Evolutionary conservation across 2,113 vertebrate species (phyloP), one percentile per base, ranked within the genome.

Genomic region (Pholis gunnellus): DNA sequence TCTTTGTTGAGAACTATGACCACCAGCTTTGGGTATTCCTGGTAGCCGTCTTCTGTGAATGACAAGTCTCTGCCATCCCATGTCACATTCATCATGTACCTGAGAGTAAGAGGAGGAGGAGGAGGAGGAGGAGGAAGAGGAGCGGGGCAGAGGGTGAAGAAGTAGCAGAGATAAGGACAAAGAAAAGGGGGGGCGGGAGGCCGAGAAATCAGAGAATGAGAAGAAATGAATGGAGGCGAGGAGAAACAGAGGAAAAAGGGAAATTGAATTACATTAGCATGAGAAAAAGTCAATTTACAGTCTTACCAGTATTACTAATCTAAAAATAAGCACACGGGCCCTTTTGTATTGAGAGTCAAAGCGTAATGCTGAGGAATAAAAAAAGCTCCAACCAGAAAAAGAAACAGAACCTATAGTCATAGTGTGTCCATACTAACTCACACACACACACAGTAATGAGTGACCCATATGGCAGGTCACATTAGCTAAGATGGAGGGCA

Each of bases 71-170:
- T 96, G 71, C 97, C 97, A 80, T 98, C 96, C 98, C 98, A 99
- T 0, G 97, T 98, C 91, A 99, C 97, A 48, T 99, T 99, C 96
- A 98, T 97, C 98, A 99, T 98, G 89, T 98, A 99, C 94, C 98
- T 99, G 92, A 74, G 91, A 94, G 87, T 71, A 63, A 75, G 29
- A 54, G 29, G 20, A 8, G 31, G 59, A 48, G 66, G 72, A 31
- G 38, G 22, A 22, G 25, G 48, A 18, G 14, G 18, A 17, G 11
- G 36, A 46, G 27, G 15, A 65, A 64, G 50, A 54, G 48, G 1
- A 61, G 63, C 1, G 38, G 3, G 25, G 59, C 25, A 72, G 34
- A 63, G 27, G 52, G 29, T 13, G 46, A 48, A 61, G 67, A 31
- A 10, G 20, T 17, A 18, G 54, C 18, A 72, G 46, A 50, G 38